phyloP scores from a whole-genome alignment of 2,797 vertebrate species.

The Lepilemur septentrionalis region DNA sequence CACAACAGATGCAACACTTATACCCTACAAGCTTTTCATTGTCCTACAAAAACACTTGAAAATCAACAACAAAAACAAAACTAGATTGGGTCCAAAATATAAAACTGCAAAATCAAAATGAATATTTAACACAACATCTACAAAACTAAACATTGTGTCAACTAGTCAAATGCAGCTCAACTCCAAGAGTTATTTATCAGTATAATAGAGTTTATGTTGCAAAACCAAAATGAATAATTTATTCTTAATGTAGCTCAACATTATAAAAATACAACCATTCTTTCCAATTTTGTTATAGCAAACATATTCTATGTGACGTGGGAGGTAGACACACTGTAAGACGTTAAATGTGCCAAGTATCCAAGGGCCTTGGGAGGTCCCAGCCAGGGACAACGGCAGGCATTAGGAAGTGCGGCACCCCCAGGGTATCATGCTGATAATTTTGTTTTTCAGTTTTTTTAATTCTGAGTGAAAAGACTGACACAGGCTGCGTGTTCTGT shows the following conservation, averaged over 20 bases:
- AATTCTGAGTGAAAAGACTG: neutral
- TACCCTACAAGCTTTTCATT: neutral
- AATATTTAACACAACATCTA: constrained; percentile 27
- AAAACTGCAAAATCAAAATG: constrained; percentile 55
- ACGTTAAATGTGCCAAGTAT: neutral
- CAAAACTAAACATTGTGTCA: constrained; percentile 9
- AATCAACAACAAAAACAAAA: constrained; percentile 20
- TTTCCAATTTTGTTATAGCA: neutral
- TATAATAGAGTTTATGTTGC: neutral
- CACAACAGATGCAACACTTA: neutral
- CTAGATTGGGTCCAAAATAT: neutral
- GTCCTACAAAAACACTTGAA: neutral
- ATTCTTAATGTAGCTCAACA: constrained; percentile 56
- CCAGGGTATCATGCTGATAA: neutral
- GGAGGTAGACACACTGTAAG: neutral
- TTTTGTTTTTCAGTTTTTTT: neutral
- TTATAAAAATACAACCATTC: constrained; percentile 5
- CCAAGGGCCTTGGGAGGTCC: neutral
- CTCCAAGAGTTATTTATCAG: neutral
- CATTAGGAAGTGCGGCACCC: neutral
- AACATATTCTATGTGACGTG: neutral
- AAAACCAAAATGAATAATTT: constrained; percentile 41
- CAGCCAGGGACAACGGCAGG: neutral
- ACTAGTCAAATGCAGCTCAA: neutral
- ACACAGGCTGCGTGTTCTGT: neutral